Percentiles rank a stretch among this genome's conserved stretches.
These are phyloP conservation scores for Drosophila picticornis DNA, from an alignment of 2,888 invertebrate genomes.

Conservation along the genomic window DNA sequence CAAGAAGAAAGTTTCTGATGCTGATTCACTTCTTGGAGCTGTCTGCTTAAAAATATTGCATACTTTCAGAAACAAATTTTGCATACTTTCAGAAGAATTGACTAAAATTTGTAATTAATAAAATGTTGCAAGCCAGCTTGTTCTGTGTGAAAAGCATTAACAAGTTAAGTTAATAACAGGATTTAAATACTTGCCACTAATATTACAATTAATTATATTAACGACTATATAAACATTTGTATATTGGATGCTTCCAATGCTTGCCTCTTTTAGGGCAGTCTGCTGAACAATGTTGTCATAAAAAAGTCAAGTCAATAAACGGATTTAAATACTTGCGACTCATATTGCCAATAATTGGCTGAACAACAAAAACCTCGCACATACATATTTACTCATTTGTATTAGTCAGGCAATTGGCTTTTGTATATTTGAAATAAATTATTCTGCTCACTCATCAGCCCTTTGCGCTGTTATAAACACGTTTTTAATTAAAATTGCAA, in stretches of 20 bases:
- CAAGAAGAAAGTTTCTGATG: conserved; percentile 17
- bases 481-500: conserved; percentile 81
- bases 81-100: not conserved
- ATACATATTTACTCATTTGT: conserved; percentile 14
- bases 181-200: not conserved
- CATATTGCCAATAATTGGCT: conserved; percentile 60
- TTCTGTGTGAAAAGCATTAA: not conserved
- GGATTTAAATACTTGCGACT: conserved; percentile 47
- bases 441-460: conserved; percentile 79
- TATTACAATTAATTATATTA: not conserved
- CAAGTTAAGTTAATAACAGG: not conserved
- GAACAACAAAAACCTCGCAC: conserved; percentile 14
- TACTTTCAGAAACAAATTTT: conserved; percentile 32
- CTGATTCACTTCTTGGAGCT: conserved; percentile 6
- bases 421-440: conserved; percentile 73
- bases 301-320: conserved; percentile 37
- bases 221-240: not conserved
- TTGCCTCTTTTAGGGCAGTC: not conserved
- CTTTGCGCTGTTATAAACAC: conserved; percentile 80
- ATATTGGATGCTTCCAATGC: not conserved
- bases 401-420: conserved; percentile 45
- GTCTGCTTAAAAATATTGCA: conserved; percentile 23
- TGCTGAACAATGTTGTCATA: conserved; percentile 17
- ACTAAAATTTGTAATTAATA: not conserved
- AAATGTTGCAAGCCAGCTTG: not conserved